Percentiles rank a stretch among this genome's conserved stretches.
Conservation (phyloP, 2,113 vertebrate genomes). For the Uria aalge region DNA sequence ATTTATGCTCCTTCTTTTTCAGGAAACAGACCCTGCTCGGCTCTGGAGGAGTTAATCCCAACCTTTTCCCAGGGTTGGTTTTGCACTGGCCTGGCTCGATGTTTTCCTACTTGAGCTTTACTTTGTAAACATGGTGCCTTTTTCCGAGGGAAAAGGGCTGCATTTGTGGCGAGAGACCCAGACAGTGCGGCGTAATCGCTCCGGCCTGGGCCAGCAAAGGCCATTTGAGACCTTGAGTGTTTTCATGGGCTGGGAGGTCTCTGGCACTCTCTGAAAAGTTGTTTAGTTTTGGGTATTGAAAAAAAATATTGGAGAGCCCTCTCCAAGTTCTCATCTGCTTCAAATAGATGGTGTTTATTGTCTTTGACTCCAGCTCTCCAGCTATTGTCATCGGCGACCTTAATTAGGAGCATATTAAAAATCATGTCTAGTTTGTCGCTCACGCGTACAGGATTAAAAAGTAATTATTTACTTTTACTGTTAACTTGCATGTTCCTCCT, state of each 20-base stretch:
- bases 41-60: not conserved
- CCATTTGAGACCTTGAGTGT: not conserved
- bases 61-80: not conserved
- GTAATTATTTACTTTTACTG: not conserved
- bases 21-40: not conserved
- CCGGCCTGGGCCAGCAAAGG: not conserved
- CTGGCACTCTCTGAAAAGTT: not conserved
- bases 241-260: not conserved
- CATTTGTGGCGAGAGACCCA: not conserved
- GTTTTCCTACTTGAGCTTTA: not conserved
- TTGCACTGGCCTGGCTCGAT: not conserved
- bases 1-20: not conserved
- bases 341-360: slow-evolving; percentile 55
- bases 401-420: not conserved
- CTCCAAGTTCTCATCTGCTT: slow-evolving; percentile 56
- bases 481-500: not conserved
- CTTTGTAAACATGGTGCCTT: not conserved
- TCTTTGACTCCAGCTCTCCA: slow-evolving; percentile 3
- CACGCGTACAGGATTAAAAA: not conserved
- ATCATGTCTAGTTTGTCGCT: not conserved
- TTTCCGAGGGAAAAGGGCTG: not conserved
- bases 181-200: not conserved
- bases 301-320: not conserved
- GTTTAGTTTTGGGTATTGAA: not conserved
- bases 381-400: not conserved